Evolutionary conservation across 1,140 invertebrate genomes (phyloP).

Genomic region (Micrasema longulum): DNA sequence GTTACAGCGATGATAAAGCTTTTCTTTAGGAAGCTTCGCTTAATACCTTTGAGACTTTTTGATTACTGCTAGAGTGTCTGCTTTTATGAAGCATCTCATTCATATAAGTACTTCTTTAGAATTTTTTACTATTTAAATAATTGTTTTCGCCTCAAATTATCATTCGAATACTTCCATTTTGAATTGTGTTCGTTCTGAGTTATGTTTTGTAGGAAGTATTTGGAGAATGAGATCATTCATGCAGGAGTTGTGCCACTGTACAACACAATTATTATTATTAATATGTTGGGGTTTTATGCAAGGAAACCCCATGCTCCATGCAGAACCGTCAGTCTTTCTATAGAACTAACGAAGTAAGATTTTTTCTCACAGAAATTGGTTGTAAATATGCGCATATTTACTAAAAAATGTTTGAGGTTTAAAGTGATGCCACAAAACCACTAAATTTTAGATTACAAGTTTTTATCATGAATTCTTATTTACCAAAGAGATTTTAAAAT

Average conservation of each 20-base stretch:
- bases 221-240: constrained; percentile 2
- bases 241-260: neutral
- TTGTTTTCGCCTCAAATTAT: constrained; percentile 17
- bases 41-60: constrained; percentile 13
- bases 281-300: constrained; percentile 13
- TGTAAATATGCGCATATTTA: too few species aligned
- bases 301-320: constrained; percentile 26
- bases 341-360: too few species aligned
- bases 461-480: too few species aligned
- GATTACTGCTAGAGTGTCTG: neutral
- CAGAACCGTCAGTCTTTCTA: constrained; percentile 10
- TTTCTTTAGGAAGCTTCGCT: constrained; percentile 24
- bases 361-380: too few species aligned
- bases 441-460: too few species aligned
- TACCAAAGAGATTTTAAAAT: too few species aligned
- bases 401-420: too few species aligned
- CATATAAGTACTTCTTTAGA: neutral
- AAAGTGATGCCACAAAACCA: too few species aligned
- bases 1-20: constrained; percentile 8
- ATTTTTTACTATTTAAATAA: constrained; percentile 6
- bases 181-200: constrained; percentile 15
- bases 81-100: neutral
- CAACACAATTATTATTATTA: constrained; percentile 3
- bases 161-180: constrained; percentile 23
- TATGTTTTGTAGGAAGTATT: constrained; percentile 23